Conservation (phyloP, 2,888 invertebrate species). For the Aporophyla nigra region DNA sequence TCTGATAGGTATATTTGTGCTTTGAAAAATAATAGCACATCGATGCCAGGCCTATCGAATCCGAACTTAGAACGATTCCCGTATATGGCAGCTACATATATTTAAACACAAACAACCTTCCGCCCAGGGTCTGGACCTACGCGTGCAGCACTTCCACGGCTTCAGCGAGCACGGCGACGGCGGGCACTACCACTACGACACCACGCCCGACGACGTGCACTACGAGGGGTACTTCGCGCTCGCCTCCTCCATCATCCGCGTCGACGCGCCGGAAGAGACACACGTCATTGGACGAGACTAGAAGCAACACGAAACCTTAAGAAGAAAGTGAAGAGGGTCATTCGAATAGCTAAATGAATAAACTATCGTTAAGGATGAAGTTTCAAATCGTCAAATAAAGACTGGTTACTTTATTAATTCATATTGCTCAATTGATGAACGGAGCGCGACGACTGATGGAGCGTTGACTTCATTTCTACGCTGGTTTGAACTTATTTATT, state of each 20-base stretch:
- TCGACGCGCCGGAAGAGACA: conserved; percentile 93
- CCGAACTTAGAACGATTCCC: no score
- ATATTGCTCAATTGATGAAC: conserved; percentile 36
- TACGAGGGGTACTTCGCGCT: conserved; percentile 97
- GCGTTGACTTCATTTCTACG: conserved; percentile 16
- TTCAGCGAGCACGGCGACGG: conserved; percentile 95
- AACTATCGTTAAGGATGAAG: background rate
- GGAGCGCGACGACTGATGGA: conserved; percentile 15
- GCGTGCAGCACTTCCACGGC: conserved; percentile 99
- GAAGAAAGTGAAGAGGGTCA: background rate
- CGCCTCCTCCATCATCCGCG: conserved; percentile 93
- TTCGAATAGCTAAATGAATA: background rate
- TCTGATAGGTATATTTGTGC: background rate
- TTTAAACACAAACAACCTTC: background rate
- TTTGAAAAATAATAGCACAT: background rate
- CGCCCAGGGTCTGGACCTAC: conserved; percentile 95
- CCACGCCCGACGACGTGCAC: conserved; percentile 96
- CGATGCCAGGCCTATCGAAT: no score
- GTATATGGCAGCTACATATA: background rate
- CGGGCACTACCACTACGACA: conserved; percentile 99
- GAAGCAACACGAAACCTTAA: conserved; percentile 56
- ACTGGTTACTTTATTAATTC: conserved; percentile 7
- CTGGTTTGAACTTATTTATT: conserved; percentile 28
- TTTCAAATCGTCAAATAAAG: background rate
- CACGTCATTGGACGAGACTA: conserved; percentile 95